Evolutionary conservation across 2,797 vertebrate species (phyloP).

Genomic region (Sebastes itinus): DNA sequence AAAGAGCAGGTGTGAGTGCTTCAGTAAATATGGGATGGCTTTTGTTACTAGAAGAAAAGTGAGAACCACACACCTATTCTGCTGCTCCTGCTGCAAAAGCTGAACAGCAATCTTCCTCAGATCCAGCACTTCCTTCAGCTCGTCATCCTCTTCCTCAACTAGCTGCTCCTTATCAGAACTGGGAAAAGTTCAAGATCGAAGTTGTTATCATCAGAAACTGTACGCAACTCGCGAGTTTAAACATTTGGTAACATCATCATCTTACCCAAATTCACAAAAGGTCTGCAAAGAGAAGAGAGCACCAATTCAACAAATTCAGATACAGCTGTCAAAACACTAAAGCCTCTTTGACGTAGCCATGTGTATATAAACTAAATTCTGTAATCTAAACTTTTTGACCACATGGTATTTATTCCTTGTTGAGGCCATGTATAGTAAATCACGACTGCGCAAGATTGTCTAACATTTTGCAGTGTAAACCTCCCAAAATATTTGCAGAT

Average conservation of each 20-base stretch:
- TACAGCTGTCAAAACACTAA: neutral
- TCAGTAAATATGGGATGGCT: neutral
- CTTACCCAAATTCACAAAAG: neutral
- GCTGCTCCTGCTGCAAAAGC: slow-evolving; percentile 95
- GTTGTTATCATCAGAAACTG: neutral
- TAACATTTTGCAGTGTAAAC: neutral
- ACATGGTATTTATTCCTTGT: neutral
- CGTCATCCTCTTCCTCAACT: slow-evolving; percentile 91
- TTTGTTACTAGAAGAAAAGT: neutral
- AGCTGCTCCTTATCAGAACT: slow-evolving; percentile 91
- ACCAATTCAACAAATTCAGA: neutral
- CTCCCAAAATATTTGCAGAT: neutral
- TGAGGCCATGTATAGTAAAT: neutral
- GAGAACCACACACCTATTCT: slow-evolving; percentile 87
- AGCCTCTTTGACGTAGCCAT: neutral
- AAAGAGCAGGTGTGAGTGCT: neutral
- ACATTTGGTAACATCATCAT: neutral
- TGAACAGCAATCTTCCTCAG: slow-evolving; percentile 96
- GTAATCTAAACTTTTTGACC: neutral
- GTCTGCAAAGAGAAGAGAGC: neutral
- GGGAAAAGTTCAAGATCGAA: slow-evolving; percentile 25
- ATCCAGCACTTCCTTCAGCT: slow-evolving; percentile 94
- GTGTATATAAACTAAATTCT: neutral
- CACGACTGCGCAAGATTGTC: neutral
- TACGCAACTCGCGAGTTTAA: neutral